Conservation (phyloP, 2,113 vertebrate genomes). For the Syrrhaptes paradoxus region DNA sequence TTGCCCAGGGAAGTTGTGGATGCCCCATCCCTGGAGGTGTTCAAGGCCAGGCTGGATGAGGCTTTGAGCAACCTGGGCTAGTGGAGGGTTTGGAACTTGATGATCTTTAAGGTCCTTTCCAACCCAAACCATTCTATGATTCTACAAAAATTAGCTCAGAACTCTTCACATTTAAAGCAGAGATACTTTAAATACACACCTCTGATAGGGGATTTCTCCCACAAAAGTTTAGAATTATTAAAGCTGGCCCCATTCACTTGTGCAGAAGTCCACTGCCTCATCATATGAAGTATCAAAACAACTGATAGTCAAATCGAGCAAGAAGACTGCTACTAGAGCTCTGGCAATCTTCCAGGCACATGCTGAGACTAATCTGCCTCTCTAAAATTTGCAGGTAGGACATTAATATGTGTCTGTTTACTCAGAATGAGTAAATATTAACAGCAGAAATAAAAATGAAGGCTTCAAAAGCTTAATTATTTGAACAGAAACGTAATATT, state of each 20-base stretch:
- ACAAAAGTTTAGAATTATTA: background rate
- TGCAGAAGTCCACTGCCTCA: background rate
- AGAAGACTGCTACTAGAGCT: background rate
- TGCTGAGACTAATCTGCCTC: background rate
- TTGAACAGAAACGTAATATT: background rate
- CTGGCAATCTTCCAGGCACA: background rate
- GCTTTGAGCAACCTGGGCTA: no score
- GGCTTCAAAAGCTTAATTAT: background rate
- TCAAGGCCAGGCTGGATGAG: no score
- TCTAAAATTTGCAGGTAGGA: background rate
- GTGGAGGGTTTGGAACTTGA: no score
- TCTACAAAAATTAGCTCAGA: background rate
- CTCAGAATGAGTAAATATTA: slow-evolving; percentile 1
- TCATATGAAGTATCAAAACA: background rate
- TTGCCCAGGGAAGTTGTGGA: no score
- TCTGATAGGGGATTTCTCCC: background rate
- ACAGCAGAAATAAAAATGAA: background rate
- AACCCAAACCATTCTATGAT: no score
- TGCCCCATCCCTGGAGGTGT: no score
- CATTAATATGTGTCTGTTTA: background rate
- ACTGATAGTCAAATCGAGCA: background rate
- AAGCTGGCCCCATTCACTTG: background rate
- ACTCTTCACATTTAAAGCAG: slow-evolving; percentile 8
- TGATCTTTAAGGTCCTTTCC: no score
- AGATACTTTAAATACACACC: background rate